These are phyloP conservation scores for Lathamus discolor DNA, from an alignment of 2,113 vertebrate genomes.

Conservation along the genomic window DNA sequence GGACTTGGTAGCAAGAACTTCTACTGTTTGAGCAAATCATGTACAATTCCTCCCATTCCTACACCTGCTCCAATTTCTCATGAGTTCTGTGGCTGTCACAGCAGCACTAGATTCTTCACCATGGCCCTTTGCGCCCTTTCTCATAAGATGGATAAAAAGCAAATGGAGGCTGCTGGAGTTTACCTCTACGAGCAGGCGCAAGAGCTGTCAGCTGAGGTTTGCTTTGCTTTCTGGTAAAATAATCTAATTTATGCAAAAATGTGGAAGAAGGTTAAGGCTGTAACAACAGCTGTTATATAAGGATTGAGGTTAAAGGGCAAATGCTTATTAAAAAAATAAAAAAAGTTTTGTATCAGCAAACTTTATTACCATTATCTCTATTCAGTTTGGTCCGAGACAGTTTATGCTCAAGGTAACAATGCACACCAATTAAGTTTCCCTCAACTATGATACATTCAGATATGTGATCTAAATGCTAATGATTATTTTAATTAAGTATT, in stretches of 20 bases:
- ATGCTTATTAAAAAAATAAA: neutral
- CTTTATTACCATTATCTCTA: neutral
- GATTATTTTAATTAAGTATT: neutral
- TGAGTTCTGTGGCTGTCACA: neutral
- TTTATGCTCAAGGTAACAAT: neutral
- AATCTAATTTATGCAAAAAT: neutral
- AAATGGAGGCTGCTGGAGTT: neutral
- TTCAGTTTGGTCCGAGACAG: neutral
- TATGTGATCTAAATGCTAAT: neutral
- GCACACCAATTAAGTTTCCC: neutral
- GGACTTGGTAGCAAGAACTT: neutral
- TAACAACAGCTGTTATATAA: neutral
- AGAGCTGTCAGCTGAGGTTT: neutral
- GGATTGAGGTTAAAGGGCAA: neutral
- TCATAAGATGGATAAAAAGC: neutral
- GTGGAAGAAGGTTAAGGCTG: neutral
- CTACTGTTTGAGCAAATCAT: neutral
- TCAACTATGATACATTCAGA: neutral
- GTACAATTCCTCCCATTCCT: neutral
- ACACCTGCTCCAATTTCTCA: neutral
- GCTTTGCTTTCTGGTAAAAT: neutral
- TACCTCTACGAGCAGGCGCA: neutral
- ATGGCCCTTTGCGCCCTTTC: neutral
- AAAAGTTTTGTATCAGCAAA: neutral
- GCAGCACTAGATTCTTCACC: neutral